Conservation (phyloP, 1,140 invertebrate genomes). For the Oedothorax gibbosus region DNA sequence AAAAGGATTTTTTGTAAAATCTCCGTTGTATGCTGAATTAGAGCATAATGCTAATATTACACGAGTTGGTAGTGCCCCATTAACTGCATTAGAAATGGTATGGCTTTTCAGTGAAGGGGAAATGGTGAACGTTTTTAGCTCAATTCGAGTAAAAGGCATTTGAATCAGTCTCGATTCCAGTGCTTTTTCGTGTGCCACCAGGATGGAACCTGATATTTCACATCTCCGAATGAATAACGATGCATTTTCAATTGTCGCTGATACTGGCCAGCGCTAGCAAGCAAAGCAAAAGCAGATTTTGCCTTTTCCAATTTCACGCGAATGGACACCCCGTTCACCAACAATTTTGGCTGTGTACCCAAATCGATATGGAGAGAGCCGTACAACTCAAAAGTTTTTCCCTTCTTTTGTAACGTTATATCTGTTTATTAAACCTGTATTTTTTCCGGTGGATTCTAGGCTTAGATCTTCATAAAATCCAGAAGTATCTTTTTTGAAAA, state of each 20-base stretch:
- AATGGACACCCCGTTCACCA: slow-evolving; percentile 1
- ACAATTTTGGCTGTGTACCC: neutral
- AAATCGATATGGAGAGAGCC: neutral
- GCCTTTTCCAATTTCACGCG: neutral
- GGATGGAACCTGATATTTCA: neutral
- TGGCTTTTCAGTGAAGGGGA: neutral
- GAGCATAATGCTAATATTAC: neutral
- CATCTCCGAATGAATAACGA: neutral
- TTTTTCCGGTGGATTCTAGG: neutral
- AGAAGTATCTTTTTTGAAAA: neutral
- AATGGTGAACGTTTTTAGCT: neutral
- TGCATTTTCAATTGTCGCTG: neutral
- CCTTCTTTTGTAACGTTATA: neutral
- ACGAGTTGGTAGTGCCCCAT: neutral
- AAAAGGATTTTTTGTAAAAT: slow-evolving; percentile 13
- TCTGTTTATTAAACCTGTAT: neutral
- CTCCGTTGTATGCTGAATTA: neutral
- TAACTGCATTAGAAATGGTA: neutral
- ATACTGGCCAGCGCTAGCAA: neutral
- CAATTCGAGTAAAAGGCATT: slow-evolving; percentile 13
- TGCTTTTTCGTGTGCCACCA: neutral
- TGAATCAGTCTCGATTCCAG: neutral
- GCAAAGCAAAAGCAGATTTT: neutral
- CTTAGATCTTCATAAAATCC: neutral
- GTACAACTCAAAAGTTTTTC: neutral